Base-by-base conservation (phyloP, 2,888 invertebrate genomes). In the Onchidella celtica region DNA sequence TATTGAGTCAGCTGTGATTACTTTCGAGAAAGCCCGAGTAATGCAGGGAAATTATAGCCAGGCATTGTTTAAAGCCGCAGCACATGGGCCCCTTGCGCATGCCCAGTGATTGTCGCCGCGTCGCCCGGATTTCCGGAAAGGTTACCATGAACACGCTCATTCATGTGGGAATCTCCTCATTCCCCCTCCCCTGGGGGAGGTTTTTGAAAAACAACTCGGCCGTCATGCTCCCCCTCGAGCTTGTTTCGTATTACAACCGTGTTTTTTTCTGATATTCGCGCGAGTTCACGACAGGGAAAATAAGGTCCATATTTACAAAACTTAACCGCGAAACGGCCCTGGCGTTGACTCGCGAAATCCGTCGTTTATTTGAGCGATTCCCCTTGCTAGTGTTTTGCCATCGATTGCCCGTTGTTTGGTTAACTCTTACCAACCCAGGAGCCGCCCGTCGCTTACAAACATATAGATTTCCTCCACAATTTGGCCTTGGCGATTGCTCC, bases 81-180 rank as follows among this genome's bases (percentile, higher is more conserved):
- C 75, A 75, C 75, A 38, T 75, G 75, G n/a, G 47, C 32, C 38
- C 40, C 21, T 38, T 27, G 63, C n/a, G 57, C 38, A 27, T 29
- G 74, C 59, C 3, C 14, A n/a, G 29, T 29, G 34, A 29, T 75
- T 65, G 34, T 24, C 65, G 40, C 63, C 47, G 55, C 55, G 77
- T 36, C n/a, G 77, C 59, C 66, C 34, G 57, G 57, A 68, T 77
- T 77, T 77, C 77, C 68, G 77, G 77, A 68, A 68, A 68, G 27
- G 66, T 68, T 77, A 36, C 57, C 77, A 38, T 4, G 34, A 77
- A 77, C 75, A 75, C 65, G 65, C 40, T n/a, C 27, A 34, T n/a
- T 73, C 59, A 61, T 4, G 24, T 11, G 59, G 38, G 38, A 38
- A 61, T 59, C n/a, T 9, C 47, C 47, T n/a, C n/a, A 69, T 17